These are phyloP conservation scores for Psammodynastes pulverulentus DNA, from an alignment of 2,113 vertebrate species.

Conservation along the genomic window DNA sequence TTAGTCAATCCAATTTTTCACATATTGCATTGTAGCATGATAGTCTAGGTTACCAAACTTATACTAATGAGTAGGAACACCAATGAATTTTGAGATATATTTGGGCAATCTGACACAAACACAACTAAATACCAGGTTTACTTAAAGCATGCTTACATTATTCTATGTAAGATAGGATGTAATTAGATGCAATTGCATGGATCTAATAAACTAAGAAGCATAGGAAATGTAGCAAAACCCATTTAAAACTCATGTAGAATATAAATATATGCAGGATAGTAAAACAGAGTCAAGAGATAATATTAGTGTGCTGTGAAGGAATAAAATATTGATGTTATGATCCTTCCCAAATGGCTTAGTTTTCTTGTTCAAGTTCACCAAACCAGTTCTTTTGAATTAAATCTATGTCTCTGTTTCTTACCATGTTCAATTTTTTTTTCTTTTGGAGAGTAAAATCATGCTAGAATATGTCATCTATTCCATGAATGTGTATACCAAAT, in stretches of 20 bases:
- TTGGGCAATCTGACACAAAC: background rate
- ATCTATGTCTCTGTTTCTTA: background rate
- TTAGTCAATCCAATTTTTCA: background rate
- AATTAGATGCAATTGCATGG: background rate
- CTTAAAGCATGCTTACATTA: background rate
- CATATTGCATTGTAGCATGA: background rate
- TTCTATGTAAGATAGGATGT: background rate
- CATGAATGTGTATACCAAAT: background rate
- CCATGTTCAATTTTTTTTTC: background rate
- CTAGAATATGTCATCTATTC: background rate
- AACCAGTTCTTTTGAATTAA: background rate
- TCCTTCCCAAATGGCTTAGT: background rate
- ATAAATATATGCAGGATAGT: background rate
- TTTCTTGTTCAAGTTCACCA: background rate
- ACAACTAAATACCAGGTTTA: background rate
- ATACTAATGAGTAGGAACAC: background rate
- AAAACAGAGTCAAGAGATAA: background rate
- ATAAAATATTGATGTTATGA: background rate
- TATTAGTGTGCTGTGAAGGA: background rate
- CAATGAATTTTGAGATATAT: background rate
- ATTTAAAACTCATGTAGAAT: background rate
- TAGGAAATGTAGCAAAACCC: background rate
- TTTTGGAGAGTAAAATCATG: background rate
- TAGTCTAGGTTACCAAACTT: background rate
- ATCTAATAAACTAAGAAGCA: background rate